Conservation (phyloP, 2,113 vertebrate genomes). For the Ellobius talpinus region DNA sequence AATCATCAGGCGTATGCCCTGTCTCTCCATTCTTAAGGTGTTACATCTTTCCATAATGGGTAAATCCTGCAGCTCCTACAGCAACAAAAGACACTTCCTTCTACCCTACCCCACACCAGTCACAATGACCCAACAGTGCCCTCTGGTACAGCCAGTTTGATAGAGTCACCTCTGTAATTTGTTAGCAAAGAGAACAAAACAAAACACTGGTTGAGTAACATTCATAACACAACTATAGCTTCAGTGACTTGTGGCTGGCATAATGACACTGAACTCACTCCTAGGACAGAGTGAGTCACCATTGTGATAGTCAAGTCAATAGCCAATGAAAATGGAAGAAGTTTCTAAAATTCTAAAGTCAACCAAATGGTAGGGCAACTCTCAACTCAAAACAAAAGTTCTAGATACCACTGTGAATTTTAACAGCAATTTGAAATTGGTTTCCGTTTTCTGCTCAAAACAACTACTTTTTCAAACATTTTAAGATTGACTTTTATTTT, state of each 20-base stretch:
- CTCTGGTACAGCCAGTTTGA: background rate
- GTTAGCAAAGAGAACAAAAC: background rate
- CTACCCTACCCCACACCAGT: background rate
- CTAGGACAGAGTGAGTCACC: background rate
- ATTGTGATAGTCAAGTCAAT: constrained; percentile 43
- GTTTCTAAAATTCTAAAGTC: constrained; percentile 21
- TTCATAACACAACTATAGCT: background rate
- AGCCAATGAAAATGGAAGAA: constrained; percentile 51
- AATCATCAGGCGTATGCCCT: background rate
- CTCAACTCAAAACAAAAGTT: constrained; percentile 36
- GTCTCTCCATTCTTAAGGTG: background rate
- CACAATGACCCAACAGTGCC: constrained; percentile 57
- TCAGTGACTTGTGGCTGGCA: background rate
- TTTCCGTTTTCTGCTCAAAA: constrained; percentile 39
- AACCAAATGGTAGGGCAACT: constrained; percentile 34
- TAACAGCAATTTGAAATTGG: background rate
- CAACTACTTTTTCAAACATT: background rate
- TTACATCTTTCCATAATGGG: background rate
- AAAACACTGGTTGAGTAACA: constrained; percentile 28
- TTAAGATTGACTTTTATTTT: background rate
- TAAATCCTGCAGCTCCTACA: constrained; percentile 11
- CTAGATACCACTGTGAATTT: constrained; percentile 29
- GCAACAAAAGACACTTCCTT: constrained; percentile 33
- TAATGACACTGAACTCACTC: constrained; percentile 25
- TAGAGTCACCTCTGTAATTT: constrained; percentile 17